These are phyloP conservation scores for Polypedilum vanderplanki DNA, from an alignment of 1,140 invertebrate species.

Conservation along the genomic window DNA sequence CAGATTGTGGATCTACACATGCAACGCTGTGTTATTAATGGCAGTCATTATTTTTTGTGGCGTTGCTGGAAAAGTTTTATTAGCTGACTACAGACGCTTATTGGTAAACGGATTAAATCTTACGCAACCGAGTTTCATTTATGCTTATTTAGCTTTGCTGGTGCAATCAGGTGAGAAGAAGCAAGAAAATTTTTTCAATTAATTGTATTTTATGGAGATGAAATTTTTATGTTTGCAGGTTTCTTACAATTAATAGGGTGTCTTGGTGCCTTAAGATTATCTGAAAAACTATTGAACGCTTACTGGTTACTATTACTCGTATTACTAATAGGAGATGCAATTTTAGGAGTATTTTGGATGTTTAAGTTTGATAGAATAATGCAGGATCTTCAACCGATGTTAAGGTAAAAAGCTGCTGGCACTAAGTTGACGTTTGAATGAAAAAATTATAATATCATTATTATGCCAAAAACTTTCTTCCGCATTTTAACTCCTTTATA, in stretches of 20 bases:
- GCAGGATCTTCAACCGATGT: conserved; percentile 51
- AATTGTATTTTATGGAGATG: too few species aligned
- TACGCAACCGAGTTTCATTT: conserved; percentile 71
- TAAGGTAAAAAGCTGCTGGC: conserved; percentile 29
- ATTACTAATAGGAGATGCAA: conserved; percentile 72
- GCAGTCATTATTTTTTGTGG: conserved; percentile 73
- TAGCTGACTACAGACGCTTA: conserved; percentile 59
- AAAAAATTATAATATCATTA: conserved; percentile 20
- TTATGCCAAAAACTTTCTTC: background rate
- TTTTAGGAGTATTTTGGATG: conserved; percentile 81
- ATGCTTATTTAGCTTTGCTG: conserved; percentile 72
- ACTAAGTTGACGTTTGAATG: background rate
- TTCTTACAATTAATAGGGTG: conserved; percentile 68
- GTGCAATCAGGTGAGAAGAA: conserved; percentile 47
- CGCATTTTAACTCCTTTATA: background rate
- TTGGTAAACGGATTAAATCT: conserved; percentile 65
- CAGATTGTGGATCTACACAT: conserved; percentile 86
- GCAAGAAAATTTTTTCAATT: too few species aligned
- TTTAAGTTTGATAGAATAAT: conserved; percentile 71
- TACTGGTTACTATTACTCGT: conserved; percentile 78
- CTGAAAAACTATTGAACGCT: conserved; percentile 69
- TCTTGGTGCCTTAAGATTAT: conserved; percentile 69
- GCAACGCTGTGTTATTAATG: conserved; percentile 76
- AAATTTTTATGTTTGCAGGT: conserved; percentile 46
- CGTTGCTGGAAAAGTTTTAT: conserved; percentile 62